phyloP scores from a whole-genome alignment of 2,888 invertebrate genomes.

The Macrosiphum euphorbiae region DNA sequence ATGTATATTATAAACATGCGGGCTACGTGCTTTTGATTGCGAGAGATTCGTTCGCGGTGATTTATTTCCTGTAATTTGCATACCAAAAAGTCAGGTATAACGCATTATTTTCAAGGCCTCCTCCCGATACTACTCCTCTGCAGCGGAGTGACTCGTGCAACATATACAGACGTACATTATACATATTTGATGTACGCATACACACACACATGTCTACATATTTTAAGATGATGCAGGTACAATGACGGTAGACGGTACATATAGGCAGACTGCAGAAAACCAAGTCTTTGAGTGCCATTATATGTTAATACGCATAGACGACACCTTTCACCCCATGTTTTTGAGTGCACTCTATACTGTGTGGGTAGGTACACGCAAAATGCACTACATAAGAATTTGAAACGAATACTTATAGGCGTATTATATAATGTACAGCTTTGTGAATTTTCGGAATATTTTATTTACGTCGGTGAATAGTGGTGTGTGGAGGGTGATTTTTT shows the following conservation, averaged over 20 bases:
- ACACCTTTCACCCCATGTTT: not conserved
- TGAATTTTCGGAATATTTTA: not conserved
- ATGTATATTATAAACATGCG: not conserved
- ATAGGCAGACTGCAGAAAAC: not conserved
- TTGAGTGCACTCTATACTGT: not conserved
- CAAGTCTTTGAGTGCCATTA: not conserved
- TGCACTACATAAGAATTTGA: not conserved
- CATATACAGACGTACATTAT: too few species aligned
- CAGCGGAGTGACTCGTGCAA: not conserved
- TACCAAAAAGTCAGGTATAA: not conserved
- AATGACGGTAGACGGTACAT: not conserved
- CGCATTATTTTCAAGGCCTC: not conserved
- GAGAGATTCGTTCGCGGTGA: not conserved
- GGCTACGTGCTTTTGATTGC: constrained; percentile 23
- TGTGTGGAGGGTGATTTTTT: too few species aligned
- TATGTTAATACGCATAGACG: not conserved
- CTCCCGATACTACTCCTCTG: not conserved
- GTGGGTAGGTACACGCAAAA: not conserved
- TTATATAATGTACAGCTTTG: not conserved
- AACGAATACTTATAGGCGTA: not conserved
- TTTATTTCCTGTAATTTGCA: constrained; percentile 7
- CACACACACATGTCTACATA: not conserved
- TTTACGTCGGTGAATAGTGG: too few species aligned
- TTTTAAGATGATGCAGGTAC: not conserved
- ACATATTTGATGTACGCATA: too few species aligned